Percentiles rank a stretch among this genome's conserved stretches.
Evolutionary conservation across 2,797 vertebrate species (phyloP).

Genomic region (Channallabes apus): DNA sequence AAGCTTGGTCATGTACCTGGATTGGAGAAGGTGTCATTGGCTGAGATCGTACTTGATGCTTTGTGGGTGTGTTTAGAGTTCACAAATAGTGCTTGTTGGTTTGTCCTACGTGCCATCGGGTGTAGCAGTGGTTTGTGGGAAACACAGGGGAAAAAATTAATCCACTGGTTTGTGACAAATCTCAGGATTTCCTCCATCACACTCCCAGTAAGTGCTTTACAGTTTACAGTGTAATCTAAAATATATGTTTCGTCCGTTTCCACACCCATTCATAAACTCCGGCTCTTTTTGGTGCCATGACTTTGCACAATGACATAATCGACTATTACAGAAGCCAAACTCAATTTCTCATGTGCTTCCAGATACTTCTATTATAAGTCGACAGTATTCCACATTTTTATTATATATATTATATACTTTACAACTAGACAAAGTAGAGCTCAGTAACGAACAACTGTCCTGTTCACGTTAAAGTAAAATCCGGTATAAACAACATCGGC

Average conservation of each 20-base stretch:
- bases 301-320: constrained; percentile 52
- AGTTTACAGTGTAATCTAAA: constrained; percentile 42
- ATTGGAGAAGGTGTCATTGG: constrained; percentile 41
- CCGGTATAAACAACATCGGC: no score
- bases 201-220: constrained; percentile 37
- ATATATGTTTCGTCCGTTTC: constrained; percentile 45
- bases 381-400: not conserved
- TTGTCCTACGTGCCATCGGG: not conserved
- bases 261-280: constrained; percentile 34
- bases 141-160: not conserved
- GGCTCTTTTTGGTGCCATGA: constrained; percentile 33
- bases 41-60: constrained; percentile 44
- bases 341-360: not conserved
- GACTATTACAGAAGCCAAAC: not conserved
- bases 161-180: constrained; percentile 44
- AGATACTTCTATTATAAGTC: not conserved
- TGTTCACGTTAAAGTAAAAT: not conserved
- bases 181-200: constrained; percentile 53
- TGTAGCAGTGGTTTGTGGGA: constrained; percentile 9
- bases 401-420: no score
- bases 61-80: constrained; percentile 23
- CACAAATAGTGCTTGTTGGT: constrained; percentile 36
- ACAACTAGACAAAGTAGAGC: not conserved
- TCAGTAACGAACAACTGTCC: not conserved
- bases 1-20: constrained; percentile 34